Base-by-base conservation (phyloP, 2,113 vertebrate genomes). In the Pithys albifrons region DNA sequence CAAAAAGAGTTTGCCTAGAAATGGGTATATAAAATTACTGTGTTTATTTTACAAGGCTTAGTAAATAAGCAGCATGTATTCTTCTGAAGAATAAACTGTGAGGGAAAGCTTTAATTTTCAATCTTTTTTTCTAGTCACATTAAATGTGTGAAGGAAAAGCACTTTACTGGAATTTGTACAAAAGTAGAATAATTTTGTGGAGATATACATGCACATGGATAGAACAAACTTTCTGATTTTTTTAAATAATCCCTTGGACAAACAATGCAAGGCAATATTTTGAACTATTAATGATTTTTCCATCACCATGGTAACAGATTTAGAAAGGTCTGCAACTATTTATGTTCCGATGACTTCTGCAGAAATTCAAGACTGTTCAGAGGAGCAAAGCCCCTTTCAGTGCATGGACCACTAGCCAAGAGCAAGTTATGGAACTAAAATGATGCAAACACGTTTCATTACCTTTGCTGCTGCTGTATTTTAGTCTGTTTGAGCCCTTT, bases 21-120 rank as follows among this genome's bases (percentile, higher is more conserved):
- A 22, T 33, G 18, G 27, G 58, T 82, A 31, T 37, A n/a, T 81
- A 41, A 61, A 72, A 57, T 91, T 17, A 28, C 13, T 61, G 31
- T 62, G 46, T 77, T 94, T 92, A 41, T 79, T 90, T 94, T 88
- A 66, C 23, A 58, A 62, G 61, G 24, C 19, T 19, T 28, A 39
- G 54, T 65, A 66, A 86, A 88, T 80, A 90, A 79, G 25, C 58
- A 88, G 4, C 33, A 3, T 3, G 1, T 54, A 35, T 76, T 89
- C 73, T 69, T 91, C 57, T 89, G 33, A 58, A 65, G 27, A 51
- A 61, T 54, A 45, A 89, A 46, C 51, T n/a, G 22, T 35, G 51
- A 90, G 25, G 49, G 33, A 69, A 83, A 76, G 37, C 35, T 75
- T 93, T 54, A 49, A 49, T 76, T 75, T 89, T 45, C 10, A 45